Percentiles rank a stretch among this genome's conserved stretches.
These are phyloP conservation scores for Drosophila mojavensis DNA, from an alignment of 1,140 invertebrate species.

Conservation along the genomic window DNA sequence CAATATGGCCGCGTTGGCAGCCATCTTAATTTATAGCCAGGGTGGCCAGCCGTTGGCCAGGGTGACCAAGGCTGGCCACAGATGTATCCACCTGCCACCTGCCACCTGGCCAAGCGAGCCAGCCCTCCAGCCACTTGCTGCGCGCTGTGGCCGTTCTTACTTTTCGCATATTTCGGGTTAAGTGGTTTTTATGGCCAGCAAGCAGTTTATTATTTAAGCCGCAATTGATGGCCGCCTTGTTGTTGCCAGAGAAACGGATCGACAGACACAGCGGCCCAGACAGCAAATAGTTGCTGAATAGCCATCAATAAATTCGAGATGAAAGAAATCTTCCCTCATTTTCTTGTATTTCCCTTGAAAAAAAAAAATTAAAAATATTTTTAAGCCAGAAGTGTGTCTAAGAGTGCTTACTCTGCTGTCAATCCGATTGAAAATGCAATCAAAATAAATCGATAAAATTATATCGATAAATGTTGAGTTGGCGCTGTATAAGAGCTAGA, in stretches of 20 bases:
- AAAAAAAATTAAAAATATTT: no score
- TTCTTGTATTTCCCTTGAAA: no score
- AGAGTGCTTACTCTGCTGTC: no score
- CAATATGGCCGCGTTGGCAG: conserved; percentile 52
- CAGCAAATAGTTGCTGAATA: neutral
- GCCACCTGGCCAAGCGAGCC: neutral
- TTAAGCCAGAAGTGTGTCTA: no score
- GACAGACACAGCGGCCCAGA: neutral
- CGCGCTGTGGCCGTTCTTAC: conserved; percentile 12
- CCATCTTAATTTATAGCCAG: conserved; percentile 70
- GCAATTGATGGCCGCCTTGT: conserved; percentile 40
- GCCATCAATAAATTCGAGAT: neutral
- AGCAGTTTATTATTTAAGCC: conserved; percentile 61
- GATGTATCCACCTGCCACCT: neutral
- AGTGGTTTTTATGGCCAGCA: conserved; percentile 69
- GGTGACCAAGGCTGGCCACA: neutral
- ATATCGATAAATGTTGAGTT: no score
- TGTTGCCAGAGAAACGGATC: conserved; percentile 9
- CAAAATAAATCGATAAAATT: no score
- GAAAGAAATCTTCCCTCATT: no score
- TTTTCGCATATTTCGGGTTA: conserved; percentile 65
- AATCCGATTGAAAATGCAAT: no score
- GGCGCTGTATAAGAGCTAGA: no score
- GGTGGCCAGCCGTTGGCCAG: neutral
- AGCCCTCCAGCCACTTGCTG: neutral